Conservation (phyloP, 2,113 vertebrate genomes). For the Holacanthus passer region DNA sequence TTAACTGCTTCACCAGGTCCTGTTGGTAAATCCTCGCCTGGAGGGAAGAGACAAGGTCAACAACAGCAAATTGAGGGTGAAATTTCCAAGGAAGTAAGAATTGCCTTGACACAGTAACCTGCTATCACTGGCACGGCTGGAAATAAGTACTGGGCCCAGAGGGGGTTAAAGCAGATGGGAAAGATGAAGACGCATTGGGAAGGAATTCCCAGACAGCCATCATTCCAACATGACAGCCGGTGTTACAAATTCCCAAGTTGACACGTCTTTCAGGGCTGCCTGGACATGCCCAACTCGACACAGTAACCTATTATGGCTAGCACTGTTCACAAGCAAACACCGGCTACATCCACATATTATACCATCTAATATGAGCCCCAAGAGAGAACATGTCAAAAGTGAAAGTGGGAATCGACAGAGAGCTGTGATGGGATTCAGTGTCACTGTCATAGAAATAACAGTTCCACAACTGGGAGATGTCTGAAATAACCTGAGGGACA, state of each 20-base stretch:
- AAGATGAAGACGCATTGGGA: slow-evolving; percentile 47
- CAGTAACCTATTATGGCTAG: slow-evolving; percentile 70
- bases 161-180: slow-evolving; percentile 27
- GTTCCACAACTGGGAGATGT: neutral
- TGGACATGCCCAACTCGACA: slow-evolving; percentile 66
- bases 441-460: neutral
- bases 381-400: neutral
- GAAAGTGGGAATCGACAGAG: neutral
- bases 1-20: neutral
- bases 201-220: slow-evolving; percentile 78
- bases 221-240: slow-evolving; percentile 63
- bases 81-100: slow-evolving; percentile 17
- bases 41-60: slow-evolving; percentile 38
- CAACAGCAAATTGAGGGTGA: slow-evolving; percentile 39
- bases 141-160: slow-evolving; percentile 18
- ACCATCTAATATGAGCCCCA: neutral
- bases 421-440: neutral
- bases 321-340: slow-evolving; percentile 11
- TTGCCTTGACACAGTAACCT: slow-evolving; percentile 49
- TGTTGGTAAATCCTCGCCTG: neutral
- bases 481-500: neutral
- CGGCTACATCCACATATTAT: slow-evolving; percentile 20
- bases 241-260: slow-evolving; percentile 53
- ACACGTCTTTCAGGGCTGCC: slow-evolving; percentile 62
- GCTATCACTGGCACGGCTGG: neutral